Evolutionary conservation across 1,140 invertebrate species (phyloP).

Genomic region (Popillia japonica): DNA sequence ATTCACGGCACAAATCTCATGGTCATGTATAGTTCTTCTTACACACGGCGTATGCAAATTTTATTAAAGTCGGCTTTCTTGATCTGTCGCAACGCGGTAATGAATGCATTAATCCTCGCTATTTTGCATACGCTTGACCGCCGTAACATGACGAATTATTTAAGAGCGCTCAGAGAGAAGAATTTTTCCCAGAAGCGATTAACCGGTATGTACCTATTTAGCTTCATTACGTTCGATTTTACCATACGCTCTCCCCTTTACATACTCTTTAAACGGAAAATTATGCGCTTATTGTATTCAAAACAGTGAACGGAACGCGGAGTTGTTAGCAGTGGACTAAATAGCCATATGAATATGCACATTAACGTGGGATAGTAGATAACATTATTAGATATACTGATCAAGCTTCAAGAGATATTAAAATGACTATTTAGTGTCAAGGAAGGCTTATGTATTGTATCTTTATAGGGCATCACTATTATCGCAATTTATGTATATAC

Average conservation of each 20-base stretch:
- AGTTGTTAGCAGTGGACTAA: too few species aligned
- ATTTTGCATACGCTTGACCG: conserved; percentile 25
- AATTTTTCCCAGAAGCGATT: conserved; percentile 36
- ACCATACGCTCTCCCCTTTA: neutral
- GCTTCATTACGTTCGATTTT: conserved; percentile 12
- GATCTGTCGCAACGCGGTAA: conserved; percentile 34
- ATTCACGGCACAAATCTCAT: neutral
- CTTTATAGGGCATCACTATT: too few species aligned
- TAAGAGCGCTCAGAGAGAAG: conserved; percentile 7
- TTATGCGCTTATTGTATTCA: conserved; percentile 38
- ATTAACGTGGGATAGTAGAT: too few species aligned
- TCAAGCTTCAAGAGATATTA: too few species aligned
- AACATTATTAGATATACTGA: too few species aligned
- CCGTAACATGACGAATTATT: conserved; percentile 36
- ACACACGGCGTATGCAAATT: conserved; percentile 36
- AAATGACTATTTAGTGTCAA: too few species aligned
- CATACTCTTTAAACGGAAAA: neutral
- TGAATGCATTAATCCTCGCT: conserved; percentile 36
- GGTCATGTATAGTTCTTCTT: neutral
- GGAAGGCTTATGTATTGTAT: too few species aligned
- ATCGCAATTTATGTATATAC: too few species aligned
- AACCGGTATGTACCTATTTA: conserved; percentile 1
- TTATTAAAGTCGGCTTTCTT: conserved; percentile 37
- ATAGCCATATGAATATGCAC: too few species aligned
- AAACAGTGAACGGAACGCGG: neutral